Base-by-base conservation (phyloP, 2,888 invertebrate genomes). In the Stegophylla sp. region DNA sequence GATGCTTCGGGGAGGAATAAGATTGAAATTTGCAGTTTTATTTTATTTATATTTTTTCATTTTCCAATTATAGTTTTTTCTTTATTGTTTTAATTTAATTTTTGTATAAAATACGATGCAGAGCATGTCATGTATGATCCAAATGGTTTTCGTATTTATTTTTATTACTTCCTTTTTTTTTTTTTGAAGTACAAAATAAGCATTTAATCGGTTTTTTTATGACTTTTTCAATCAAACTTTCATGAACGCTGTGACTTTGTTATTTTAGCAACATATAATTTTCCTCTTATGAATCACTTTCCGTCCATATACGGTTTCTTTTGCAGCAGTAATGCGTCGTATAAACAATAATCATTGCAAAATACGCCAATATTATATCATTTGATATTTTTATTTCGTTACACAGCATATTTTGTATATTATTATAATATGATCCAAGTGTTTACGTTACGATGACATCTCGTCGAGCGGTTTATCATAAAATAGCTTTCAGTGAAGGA, bases 31-130 rank as follows among this genome's bases (percentile, higher is more conserved):
- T 59, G 51, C 71, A 41, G 71, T 71, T 71, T 63, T n/a, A 67
- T 61, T 71, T 51, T 41, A 28, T 77, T 64, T 51, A 20, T 51
- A 63, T 64, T 74, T 23, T n/a, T 74, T 71, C 53, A 61, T 79
- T 79, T 79, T 63, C 69, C 61, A 71, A 61, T 63, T 79, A 79
- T 63, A n/a, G 34, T 79, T 73, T 56, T 66, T 51, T 66, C 23
- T 67, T 79, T 79, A 79, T 79, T 71, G 61, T 71, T 79, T 79
- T 79, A 79, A 79, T 79, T 79, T 71, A 59, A 77, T 77, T 77
- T 71, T 71, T 41, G 28, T 51, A 71, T 71, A 71, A 64, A 77
- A 77, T 28, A 71, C 71, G 17, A 71, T 71, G 9, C n/a, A 28
- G 20, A 61, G n/a, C 20, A 28, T 34, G 34, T 34, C 71, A 71